A percentile compares a stretch with the other conserved stretches of the same genome.
Conservation (phyloP, 1,140 invertebrate genomes). For the Oryzaephilus surinamensis region DNA sequence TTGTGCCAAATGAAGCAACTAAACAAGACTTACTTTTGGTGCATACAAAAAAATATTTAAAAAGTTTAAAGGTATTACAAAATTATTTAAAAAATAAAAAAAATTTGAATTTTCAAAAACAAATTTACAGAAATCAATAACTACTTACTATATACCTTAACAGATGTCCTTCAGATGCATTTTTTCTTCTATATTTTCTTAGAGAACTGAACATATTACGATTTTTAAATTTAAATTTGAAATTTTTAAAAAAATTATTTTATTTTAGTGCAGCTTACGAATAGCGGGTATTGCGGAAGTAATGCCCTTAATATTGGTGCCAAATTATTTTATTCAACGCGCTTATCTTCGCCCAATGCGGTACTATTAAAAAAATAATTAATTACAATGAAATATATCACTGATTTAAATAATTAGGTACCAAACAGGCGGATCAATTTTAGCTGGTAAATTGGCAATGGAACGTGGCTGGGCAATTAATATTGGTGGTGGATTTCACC, state of each 20-base stretch:
- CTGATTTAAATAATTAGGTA: slow-evolving; percentile 40
- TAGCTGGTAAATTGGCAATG: slow-evolving; percentile 69
- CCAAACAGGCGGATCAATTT: slow-evolving; percentile 72
- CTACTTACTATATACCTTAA: too few species aligned
- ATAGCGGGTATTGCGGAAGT: slow-evolving; percentile 74
- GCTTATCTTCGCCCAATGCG: slow-evolving; percentile 67
- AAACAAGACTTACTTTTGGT: slow-evolving; percentile 58
- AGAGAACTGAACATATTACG: too few species aligned
- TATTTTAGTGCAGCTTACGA: slow-evolving; percentile 48
- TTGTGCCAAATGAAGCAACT: slow-evolving; percentile 56
- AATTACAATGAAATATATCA: neutral
- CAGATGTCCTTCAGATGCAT: too few species aligned
- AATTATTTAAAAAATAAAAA: slow-evolving; percentile 14
- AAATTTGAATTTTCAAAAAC: neutral
- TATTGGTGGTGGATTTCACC: slow-evolving; percentile 82
- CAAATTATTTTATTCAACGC: slow-evolving; percentile 66
- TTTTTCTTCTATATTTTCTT: slow-evolving; percentile 9
- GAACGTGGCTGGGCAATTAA: slow-evolving; percentile 80
- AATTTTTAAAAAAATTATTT: slow-evolving; percentile 3
- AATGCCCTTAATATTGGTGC: slow-evolving; percentile 57
- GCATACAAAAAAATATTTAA: slow-evolving; percentile 62
- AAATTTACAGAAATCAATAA: neutral
- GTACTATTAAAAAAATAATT: slow-evolving; percentile 25
- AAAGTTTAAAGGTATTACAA: slow-evolving; percentile 48
- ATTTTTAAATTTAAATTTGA: too few species aligned